These are phyloP conservation scores for Actinia equina DNA, from an alignment of 64 coral and sea anemone genomes.

Conservation along the genomic window DNA sequence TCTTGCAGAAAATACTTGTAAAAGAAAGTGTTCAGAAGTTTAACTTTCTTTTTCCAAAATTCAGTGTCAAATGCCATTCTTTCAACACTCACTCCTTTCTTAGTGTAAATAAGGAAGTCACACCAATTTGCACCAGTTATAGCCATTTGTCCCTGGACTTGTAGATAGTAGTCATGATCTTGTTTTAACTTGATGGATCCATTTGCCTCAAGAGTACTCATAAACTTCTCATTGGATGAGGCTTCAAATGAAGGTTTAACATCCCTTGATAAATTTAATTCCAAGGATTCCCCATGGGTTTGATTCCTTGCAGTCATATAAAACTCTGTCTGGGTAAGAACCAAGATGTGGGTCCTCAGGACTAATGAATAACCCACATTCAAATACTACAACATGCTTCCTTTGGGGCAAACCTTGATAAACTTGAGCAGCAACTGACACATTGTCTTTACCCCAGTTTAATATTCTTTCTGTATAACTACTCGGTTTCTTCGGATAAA, in stretches of 20 bases:
- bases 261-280: slow-evolving; percentile 49
- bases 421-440: slow-evolving; percentile 46
- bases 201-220: slow-evolving; percentile 46
- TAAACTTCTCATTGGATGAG: slow-evolving; percentile 41
- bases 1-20: slow-evolving; percentile 28
- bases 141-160: slow-evolving; percentile 56
- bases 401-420: slow-evolving; percentile 40
- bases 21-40: slow-evolving; percentile 25
- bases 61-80: slow-evolving; percentile 54
- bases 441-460: slow-evolving; percentile 53
- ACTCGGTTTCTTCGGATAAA: slow-evolving; percentile 42
- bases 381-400: slow-evolving; percentile 46
- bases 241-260: slow-evolving; percentile 47
- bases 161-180: slow-evolving; percentile 43
- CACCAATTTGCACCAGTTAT: slow-evolving; percentile 45
- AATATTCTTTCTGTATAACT: slow-evolving; percentile 50
- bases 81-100: slow-evolving; percentile 34
- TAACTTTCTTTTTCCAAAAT: slow-evolving; percentile 44
- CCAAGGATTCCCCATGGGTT: slow-evolving; percentile 63
- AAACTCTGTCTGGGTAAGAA: slow-evolving; percentile 47
- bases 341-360: slow-evolving; percentile 60
- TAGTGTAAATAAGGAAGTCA: slow-evolving; percentile 33
- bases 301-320: slow-evolving; percentile 47
- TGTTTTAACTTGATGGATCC: slow-evolving; percentile 28
- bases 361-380: slow-evolving; percentile 67